Base-by-base conservation (phyloP, 2,797 vertebrate genomes). In the Neosilurus hyrtlii region DNA sequence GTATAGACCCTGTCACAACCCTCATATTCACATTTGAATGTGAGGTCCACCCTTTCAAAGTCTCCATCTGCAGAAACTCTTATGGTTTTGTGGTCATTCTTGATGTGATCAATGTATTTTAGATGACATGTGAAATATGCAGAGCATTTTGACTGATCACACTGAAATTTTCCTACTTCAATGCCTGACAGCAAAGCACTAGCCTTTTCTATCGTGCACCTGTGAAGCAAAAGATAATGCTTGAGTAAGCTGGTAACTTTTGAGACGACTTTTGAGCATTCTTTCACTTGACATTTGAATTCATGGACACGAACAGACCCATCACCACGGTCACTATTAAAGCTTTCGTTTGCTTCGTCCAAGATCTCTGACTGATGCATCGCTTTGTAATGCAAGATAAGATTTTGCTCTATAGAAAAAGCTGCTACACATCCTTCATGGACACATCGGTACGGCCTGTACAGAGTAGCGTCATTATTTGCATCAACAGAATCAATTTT, bases 371-470 rank as follows among this genome's bases (percentile, higher is more conserved):
- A 96, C 89, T 98, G 98, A 92, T 99, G 98, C 91, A 99, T 96
- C 88, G 97, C 97, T 86, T 96, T 96, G 88, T 99, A 99, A 91
- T 99, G 98, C 65, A 99, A 96, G 90, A 99, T 98, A 78, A 99
- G 89, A 90, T 99, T 99, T 56, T 99, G 98, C 18, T 99, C 97
- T 92, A 99, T 98, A 0, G 98, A 99, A 89, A 99, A 99, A 8
- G 97, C 98, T 0, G 98, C 98, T 43, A 95, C 96, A 90, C 98
- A 99, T 86, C 97, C 97, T 93, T 98, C 96, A 80, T 99, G 97
- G 88, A 99, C 96, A 63, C 98, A 99, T 43, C 96, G 94, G 87
- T 99, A 99, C 0, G 98, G 98, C 93, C 97, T 95, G 24, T 97
- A 99, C 0, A 97, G 95, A 88, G 94, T 97, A 79, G 95, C 96